phyloP scores from a whole-genome alignment of 2,113 vertebrate genomes.

The Corydoras maculifer region DNA sequence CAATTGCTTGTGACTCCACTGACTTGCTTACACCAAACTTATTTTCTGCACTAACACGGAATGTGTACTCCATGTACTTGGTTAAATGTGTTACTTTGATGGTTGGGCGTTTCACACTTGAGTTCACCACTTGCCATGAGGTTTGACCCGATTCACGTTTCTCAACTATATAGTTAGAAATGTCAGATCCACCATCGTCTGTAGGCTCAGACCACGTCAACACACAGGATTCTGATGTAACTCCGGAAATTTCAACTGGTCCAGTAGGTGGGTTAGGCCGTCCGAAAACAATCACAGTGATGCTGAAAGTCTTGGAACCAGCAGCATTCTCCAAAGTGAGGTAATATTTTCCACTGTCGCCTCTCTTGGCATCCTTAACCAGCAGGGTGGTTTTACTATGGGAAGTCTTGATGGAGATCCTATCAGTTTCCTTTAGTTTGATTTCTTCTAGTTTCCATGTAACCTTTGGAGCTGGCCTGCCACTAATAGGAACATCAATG shows the following conservation, averaged over 20 bases:
- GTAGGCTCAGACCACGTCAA: slow-evolving; percentile 85
- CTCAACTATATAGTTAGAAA: slow-evolving; percentile 94
- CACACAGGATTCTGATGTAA: slow-evolving; percentile 88
- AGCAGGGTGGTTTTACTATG: slow-evolving; percentile 81
- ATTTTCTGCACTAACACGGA: slow-evolving; percentile 92
- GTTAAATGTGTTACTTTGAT: slow-evolving; percentile 92
- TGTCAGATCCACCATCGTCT: slow-evolving; percentile 87
- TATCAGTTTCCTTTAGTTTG: slow-evolving; percentile 93
- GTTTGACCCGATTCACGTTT: slow-evolving; percentile 91
- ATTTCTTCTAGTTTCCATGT: slow-evolving; percentile 98
- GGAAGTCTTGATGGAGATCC: slow-evolving; percentile 81
- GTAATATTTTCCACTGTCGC: slow-evolving; percentile 94
- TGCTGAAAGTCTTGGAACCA: slow-evolving; percentile 86
- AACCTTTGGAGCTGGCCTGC: slow-evolving; percentile 87
- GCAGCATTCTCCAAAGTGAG: slow-evolving; percentile 86
- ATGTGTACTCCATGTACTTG: slow-evolving; percentile 97
- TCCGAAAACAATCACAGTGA: slow-evolving; percentile 86
- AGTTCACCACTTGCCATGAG: slow-evolving; percentile 95
- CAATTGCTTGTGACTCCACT: slow-evolving; percentile 77
- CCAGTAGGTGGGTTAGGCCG: slow-evolving; percentile 81
- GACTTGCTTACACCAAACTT: slow-evolving; percentile 96
- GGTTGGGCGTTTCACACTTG: slow-evolving; percentile 92
- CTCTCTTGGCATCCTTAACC: slow-evolving; percentile 92
- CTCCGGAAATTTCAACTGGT: slow-evolving; percentile 82
- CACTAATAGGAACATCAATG: slow-evolving; percentile 92